Evolutionary conservation across 1,140 invertebrate genomes (phyloP).

Genomic region (Varroa destructor): DNA sequence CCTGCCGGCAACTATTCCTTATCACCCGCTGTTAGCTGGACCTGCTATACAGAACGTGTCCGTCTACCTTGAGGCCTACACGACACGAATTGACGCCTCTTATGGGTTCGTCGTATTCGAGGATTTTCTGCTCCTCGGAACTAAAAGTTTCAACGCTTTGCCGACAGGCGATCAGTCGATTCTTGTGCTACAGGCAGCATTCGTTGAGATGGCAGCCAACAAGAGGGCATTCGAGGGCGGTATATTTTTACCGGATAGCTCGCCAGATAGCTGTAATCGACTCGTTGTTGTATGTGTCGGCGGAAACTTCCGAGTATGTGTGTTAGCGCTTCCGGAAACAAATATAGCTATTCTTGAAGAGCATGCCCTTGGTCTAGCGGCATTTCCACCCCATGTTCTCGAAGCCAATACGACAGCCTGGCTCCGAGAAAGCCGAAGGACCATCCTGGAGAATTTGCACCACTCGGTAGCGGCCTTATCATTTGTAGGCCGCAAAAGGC

Average conservation of each 20-base stretch:
- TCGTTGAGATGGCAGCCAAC: conserved; percentile 1
- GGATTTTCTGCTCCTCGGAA: conserved; percentile 14
- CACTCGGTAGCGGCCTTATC: conserved; percentile 6
- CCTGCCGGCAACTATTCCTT: conserved; percentile 5
- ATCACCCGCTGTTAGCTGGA: conserved; percentile 4
- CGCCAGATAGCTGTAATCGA: conserved; percentile 21
- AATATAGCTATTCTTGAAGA: conserved; percentile 10
- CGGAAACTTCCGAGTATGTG: conserved; percentile 4
- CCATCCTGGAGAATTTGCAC: conserved; percentile 1
- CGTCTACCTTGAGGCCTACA: conserved; percentile 16
- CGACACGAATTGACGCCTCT: background rate
- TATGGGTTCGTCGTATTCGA: conserved; percentile 23
- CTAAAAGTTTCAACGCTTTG: conserved; percentile 19
- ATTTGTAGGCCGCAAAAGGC: conserved; percentile 15
- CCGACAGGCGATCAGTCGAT: conserved; percentile 21
- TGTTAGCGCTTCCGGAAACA: background rate
- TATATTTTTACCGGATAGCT: conserved; percentile 16
- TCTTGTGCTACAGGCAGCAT: conserved; percentile 25
- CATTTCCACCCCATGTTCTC: background rate
- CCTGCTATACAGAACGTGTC: conserved; percentile 18
- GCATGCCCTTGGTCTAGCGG: background rate
- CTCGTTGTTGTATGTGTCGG: conserved; percentile 11
- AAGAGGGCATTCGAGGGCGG: conserved; percentile 12
- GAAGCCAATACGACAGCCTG: conserved; percentile 21
- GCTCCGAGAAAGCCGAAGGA: conserved; percentile 20